phyloP scores from a whole-genome alignment of 1,140 invertebrate species.

The Zophobas atratus region DNA sequence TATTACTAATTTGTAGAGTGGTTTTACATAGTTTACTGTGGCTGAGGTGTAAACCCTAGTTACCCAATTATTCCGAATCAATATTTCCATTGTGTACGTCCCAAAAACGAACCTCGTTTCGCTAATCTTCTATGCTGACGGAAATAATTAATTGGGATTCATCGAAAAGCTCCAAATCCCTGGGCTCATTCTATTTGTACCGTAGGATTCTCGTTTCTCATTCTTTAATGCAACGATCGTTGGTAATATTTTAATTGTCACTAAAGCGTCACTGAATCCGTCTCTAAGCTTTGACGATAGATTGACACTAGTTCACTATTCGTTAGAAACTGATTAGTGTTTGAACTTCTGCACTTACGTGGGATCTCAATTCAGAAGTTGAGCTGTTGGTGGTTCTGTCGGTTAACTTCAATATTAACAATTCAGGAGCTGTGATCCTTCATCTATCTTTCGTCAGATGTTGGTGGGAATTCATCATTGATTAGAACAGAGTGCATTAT shows the following conservation, averaged over 20 bases:
- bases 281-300: neutral
- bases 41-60: too few species aligned
- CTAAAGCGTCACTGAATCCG: constrained; percentile 10
- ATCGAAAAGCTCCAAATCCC: constrained; percentile 25
- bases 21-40: too few species aligned
- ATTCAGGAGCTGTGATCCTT: too few species aligned
- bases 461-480: too few species aligned
- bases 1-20: too few species aligned
- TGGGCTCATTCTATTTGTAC: constrained; percentile 14
- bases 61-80: neutral
- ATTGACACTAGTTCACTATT: constrained; percentile 23
- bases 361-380: too few species aligned
- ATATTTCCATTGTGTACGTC: neutral
- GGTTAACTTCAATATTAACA: too few species aligned
- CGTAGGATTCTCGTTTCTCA: constrained; percentile 16
- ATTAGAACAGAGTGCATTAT: too few species aligned
- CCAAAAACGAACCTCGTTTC: too few species aligned
- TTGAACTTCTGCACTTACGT: neutral
- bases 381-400: too few species aligned
- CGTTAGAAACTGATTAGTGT: constrained; percentile 8
- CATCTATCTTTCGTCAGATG: too few species aligned
- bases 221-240: constrained; percentile 18
- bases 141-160: constrained; percentile 22
- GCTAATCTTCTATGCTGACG: too few species aligned
- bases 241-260: constrained; percentile 41